Base-by-base conservation (phyloP, 2,888 invertebrate species). In the Anodontia alba region DNA sequence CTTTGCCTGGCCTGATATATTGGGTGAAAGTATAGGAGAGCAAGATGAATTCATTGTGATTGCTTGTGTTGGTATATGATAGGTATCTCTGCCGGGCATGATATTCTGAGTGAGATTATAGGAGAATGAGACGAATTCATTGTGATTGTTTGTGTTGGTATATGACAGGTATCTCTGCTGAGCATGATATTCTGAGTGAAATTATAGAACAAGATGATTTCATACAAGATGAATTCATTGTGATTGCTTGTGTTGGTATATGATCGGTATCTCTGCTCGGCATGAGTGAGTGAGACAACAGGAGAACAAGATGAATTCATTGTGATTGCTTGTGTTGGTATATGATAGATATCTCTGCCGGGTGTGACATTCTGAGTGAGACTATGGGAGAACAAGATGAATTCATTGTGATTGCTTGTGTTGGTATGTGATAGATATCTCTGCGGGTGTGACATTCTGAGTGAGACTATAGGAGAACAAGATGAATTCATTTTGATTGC, bases 61-160 rank as follows among this genome's bases (percentile, higher is more conserved):
- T 51, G 98, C 98, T 15, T 99, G 98, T 94, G 98, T 99, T 94
- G 98, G 98, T 54, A 98, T 99, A 90, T 99, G 99, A 99, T 95
- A 88, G 88, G 92, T 87, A n/a, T 43, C 38, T 98, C 98, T 17
- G 97, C 99, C 0, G 94, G 98, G 76, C 99, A 99, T 0, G 99
- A 99, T 92, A 96, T 99, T 1, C 96, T 96, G 93, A 96, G 96
- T 43, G 96, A 98, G 74, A 96, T 97, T 84, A 71, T 94, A 17
- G 89, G 87, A 23, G n/a, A 96, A 97, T 95, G 95, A 23, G 98
- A 99, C 94, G n/a, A n/a, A n/a, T n/a, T n/a, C n/a, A n/a, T n/a
- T n/a, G n/a, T n/a, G n/a, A n/a, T n/a, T n/a, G n/a, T n/a, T n/a
- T n/a, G n/a, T n/a, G n/a, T n/a, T n/a, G n/a, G n/a, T n/a, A n/a